Evolutionary conservation across 2,888 invertebrate genomes (phyloP).

Genomic region (Parnassius mnemosyne): DNA sequence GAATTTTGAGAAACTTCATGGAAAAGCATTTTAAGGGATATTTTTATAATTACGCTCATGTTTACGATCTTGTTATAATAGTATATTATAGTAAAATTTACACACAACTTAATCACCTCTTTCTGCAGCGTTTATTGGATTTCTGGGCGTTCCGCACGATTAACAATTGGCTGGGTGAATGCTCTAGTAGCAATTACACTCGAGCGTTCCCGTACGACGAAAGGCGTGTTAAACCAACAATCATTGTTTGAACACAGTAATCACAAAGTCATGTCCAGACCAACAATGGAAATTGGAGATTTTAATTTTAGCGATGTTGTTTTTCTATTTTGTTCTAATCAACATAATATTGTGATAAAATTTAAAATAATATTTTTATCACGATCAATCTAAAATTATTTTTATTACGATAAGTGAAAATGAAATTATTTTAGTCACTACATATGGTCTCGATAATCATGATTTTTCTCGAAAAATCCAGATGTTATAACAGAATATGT

Average conservation of each 20-base stretch:
- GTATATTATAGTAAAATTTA: neutral
- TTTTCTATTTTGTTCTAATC: too few species aligned
- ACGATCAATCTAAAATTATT: too few species aligned
- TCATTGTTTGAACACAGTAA: neutral
- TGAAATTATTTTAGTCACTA: too few species aligned
- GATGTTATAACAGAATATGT: too few species aligned
- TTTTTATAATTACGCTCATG: neutral
- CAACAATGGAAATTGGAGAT: too few species aligned
- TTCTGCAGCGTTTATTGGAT: too few species aligned
- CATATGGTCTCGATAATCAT: too few species aligned
- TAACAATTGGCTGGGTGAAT: conserved; percentile 14
- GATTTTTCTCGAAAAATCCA: too few species aligned
- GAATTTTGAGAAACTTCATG: conserved; percentile 16
- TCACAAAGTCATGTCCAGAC: neutral
- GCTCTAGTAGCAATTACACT: conserved; percentile 14
- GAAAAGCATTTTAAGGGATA: conserved; percentile 12
- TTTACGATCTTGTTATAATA: conserved; percentile 1
- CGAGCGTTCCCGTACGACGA: conserved; percentile 9
- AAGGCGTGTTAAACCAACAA: neutral
- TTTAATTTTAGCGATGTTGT: too few species aligned
- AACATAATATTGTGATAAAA: too few species aligned
- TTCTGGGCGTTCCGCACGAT: conserved; percentile 8
- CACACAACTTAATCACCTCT: neutral
- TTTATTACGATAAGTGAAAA: too few species aligned
- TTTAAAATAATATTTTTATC: too few species aligned